Conservation (phyloP, 1,140 invertebrate genomes). For the Philotrypesis tridentata region DNA sequence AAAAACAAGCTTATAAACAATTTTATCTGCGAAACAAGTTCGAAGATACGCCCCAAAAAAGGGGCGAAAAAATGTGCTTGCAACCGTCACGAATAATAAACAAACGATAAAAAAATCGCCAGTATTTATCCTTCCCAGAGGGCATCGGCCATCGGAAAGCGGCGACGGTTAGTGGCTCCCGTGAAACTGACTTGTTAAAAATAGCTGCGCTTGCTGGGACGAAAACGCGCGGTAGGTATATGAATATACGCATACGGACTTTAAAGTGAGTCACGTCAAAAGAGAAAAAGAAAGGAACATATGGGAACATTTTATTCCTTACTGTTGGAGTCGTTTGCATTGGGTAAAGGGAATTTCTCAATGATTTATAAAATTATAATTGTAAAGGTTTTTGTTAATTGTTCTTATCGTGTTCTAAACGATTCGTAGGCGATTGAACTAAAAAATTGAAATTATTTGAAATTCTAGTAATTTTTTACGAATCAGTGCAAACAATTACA, state of each 20-base stretch:
- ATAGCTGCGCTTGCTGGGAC: constrained; percentile 10
- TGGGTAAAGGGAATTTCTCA: not conserved
- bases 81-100: not conserved
- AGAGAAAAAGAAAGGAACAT: too few relatives aligned
- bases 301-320: not conserved
- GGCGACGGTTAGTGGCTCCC: not conserved
- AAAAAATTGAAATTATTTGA: too few relatives aligned
- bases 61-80: not conserved
- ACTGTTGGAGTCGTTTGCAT: not conserved
- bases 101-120: not conserved
- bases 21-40: not conserved
- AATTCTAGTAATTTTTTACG: too few relatives aligned
- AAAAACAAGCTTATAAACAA: not conserved
- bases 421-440: too few relatives aligned
- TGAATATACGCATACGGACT: not conserved
- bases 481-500: too few relatives aligned
- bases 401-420: too few relatives aligned
- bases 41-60: not conserved
- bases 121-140: constrained; percentile 23
- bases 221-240: not conserved
- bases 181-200: constrained; percentile 30
- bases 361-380: too few relatives aligned
- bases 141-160: constrained; percentile 18
- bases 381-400: too few relatives aligned
- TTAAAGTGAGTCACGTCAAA: not conserved